Conservation (phyloP, 2,113 vertebrate species). For the Paramisgurnus dabryanus region DNA sequence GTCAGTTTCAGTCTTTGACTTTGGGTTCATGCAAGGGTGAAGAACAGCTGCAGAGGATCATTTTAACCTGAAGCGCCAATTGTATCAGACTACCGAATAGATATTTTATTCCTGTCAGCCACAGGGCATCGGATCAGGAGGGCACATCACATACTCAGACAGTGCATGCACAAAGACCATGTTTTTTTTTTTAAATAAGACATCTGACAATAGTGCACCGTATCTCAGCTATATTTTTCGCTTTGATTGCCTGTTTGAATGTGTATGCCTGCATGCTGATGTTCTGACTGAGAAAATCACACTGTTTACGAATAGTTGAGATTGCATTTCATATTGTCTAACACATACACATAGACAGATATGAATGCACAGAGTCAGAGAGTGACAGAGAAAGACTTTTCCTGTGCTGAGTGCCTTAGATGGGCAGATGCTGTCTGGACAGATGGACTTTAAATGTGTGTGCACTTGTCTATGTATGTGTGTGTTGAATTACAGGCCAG, state of each 20-base stretch:
- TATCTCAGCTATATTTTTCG: not conserved
- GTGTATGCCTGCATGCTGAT: constrained; percentile 12
- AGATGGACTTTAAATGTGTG: constrained; percentile 32
- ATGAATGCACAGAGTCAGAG: constrained; percentile 2
- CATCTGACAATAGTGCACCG: not conserved
- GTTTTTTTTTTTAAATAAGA: not conserved
- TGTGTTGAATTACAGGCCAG: constrained; percentile 35
- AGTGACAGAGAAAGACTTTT: constrained; percentile 3
- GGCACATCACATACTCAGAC: not conserved
- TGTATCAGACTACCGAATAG: constrained; percentile 5
- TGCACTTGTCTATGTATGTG: constrained; percentile 20
- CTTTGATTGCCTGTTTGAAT: constrained; percentile 17
- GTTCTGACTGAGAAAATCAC: constrained; percentile 15
- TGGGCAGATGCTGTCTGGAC: constrained; percentile 22
- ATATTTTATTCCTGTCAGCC: constrained; percentile 32
- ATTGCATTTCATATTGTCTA: constrained; percentile 66
- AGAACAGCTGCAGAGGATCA: constrained; percentile 1
- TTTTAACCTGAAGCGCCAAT: constrained; percentile 1
- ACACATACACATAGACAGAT: constrained; percentile 8
- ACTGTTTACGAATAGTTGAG: constrained; percentile 31
- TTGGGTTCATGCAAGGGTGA: not conserved
- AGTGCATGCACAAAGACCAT: not conserved
- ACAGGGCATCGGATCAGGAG: constrained; percentile 12
- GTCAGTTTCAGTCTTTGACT: not conserved
- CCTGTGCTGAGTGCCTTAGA: constrained; percentile 5